Conservation (phyloP, 2,113 vertebrate species). For the Bagarius yarrelli region DNA sequence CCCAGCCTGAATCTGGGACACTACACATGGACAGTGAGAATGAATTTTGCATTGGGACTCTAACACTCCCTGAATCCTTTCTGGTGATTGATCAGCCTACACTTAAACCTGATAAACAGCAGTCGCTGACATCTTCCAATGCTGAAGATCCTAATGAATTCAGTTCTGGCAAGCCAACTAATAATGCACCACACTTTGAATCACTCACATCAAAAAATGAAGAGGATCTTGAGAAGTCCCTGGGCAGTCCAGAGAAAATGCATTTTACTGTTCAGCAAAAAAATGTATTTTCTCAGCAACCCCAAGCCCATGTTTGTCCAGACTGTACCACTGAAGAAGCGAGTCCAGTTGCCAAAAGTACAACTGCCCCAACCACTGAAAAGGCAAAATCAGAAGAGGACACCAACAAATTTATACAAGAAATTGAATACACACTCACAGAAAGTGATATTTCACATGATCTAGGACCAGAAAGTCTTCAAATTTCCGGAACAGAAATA, state of each 20-base stretch:
- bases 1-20: neutral
- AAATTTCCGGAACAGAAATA: neutral
- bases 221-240: neutral
- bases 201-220: neutral
- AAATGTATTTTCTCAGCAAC: neutral
- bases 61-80: conserved; percentile 34
- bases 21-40: neutral
- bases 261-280: no score
- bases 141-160: neutral
- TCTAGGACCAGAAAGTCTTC: neutral
- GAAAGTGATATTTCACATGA: neutral
- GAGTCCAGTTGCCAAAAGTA: neutral
- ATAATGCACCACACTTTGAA: no score
- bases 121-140: neutral
- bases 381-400: neutral
- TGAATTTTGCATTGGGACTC: neutral
- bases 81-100: conserved; percentile 16
- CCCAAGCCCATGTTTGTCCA: neutral
- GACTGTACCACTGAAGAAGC: neutral
- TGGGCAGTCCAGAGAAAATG: neutral
- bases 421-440: neutral
- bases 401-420: neutral
- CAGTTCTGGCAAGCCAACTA: neutral
- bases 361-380: neutral
- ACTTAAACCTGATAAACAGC: neutral